Evolutionary conservation across 2,888 invertebrate species (phyloP).

Genomic region (Actias luna): DNA sequence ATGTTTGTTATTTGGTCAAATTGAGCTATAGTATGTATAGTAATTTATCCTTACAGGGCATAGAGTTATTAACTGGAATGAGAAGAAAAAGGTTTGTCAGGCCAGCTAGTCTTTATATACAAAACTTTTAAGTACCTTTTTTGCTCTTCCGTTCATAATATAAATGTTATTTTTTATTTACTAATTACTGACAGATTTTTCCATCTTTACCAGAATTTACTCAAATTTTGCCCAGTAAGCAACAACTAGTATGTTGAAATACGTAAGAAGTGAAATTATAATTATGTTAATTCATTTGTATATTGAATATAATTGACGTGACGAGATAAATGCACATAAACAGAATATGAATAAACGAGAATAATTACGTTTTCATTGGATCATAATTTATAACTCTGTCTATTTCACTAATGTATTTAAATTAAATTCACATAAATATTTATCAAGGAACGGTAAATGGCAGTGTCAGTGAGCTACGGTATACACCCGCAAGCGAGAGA

Average conservation of each 20-base stretch:
- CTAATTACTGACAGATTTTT: too few relatives aligned
- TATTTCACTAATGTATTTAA: constrained; percentile 1
- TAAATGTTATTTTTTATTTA: too few relatives aligned
- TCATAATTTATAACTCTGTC: not conserved
- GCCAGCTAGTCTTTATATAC: too few relatives aligned
- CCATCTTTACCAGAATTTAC: too few relatives aligned
- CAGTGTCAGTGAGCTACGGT: constrained; percentile 90
- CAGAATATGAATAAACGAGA: not conserved
- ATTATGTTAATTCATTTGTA: not conserved
- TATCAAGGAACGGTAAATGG: constrained; percentile 71
- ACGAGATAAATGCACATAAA: not conserved
- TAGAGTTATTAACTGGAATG: too few relatives aligned
- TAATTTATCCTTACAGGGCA: too few relatives aligned
- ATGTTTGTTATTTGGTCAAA: too few relatives aligned
- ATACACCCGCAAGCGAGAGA: constrained; percentile 92
- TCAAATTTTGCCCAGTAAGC: too few relatives aligned
- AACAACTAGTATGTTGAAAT: not conserved
- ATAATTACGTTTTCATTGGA: not conserved
- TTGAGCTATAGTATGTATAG: too few relatives aligned
- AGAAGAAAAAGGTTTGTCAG: too few relatives aligned
- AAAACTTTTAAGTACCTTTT: too few relatives aligned
- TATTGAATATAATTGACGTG: not conserved
- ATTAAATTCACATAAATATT: constrained; percentile 8
- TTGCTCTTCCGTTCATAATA: too few relatives aligned
- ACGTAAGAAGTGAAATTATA: not conserved